These are phyloP conservation scores for Pimpla rufipes DNA, from an alignment of 2,888 invertebrate genomes.

Conservation along the genomic window DNA sequence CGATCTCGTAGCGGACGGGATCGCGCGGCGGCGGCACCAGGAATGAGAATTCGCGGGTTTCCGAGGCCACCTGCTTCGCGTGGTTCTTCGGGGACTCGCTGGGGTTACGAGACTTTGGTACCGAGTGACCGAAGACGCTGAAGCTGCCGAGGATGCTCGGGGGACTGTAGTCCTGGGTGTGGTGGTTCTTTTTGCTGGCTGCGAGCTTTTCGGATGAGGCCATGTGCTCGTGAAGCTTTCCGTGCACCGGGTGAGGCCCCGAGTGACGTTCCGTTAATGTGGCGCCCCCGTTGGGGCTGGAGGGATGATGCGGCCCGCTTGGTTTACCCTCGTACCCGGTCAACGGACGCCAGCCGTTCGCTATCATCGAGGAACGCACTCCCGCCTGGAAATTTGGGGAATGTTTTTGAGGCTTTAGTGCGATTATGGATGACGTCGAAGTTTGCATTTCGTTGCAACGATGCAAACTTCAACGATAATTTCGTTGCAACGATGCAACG, in stretches of 20 bases:
- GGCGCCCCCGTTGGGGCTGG: slow-evolving; percentile 59
- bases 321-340: slow-evolving; percentile 80
- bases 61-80: slow-evolving; percentile 76
- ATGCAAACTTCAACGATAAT: too few species aligned
- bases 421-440: too few species aligned
- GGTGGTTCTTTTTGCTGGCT: slow-evolving; percentile 74
- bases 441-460: too few species aligned
- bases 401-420: background rate
- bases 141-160: slow-evolving; percentile 87
- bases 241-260: slow-evolving; percentile 78
- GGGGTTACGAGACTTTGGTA: slow-evolving; percentile 87
- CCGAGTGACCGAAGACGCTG: slow-evolving; percentile 87
- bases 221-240: slow-evolving; percentile 82
- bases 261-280: slow-evolving; percentile 65
- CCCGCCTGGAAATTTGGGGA: slow-evolving; percentile 70
- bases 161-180: slow-evolving; percentile 73
- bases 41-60: slow-evolving; percentile 81
- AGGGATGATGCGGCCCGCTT: slow-evolving; percentile 77
- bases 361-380: slow-evolving; percentile 80
- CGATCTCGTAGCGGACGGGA: slow-evolving; percentile 79
- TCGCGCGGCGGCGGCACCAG: slow-evolving; percentile 82
- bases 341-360: slow-evolving; percentile 83
- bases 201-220: slow-evolving; percentile 77
- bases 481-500: too few species aligned
- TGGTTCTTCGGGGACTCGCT: slow-evolving; percentile 74